Base-by-base conservation (phyloP, 2,888 invertebrate genomes). In the Orthosia gothica region DNA sequence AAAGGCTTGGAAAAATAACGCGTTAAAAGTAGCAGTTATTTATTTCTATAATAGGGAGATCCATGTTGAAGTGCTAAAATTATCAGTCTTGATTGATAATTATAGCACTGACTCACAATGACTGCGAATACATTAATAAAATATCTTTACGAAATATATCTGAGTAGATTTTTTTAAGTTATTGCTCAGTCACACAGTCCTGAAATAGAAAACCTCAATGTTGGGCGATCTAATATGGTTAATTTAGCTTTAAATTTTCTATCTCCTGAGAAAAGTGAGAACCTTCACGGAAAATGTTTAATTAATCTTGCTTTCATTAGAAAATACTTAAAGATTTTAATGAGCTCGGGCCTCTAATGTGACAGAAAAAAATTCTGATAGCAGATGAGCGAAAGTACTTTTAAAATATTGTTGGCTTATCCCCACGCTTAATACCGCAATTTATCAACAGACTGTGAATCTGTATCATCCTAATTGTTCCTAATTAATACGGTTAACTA, bases 401-500 rank as follows among this genome's bases (percentile, higher is more conserved):
- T 49, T 13, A 12, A 50, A 52, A 62, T 50, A 32, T n/a, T 1
- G 18, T 18, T 12, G 5, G 20, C 7, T 23, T 12, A 52, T 13
- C n/a, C 50, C 13, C 26, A 11, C 5, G 23, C 20, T 50, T n/a
- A 16, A 49, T 23, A 58, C 4, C 26, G 55, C 3, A 61, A 40
- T 23, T 45, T 67, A 70, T 66, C 13, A 72, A 70, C 65, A 45
- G 12, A 40, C 59, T 55, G 49, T 40, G 16, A 64, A 80, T 77
- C 64, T 63, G 64, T 79, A 78, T 68, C 68, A 61, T 64, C 73
- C 74, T 80, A 68, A 75, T 80, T 79, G 76, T 76, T 78, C 63
- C 59, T 79, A 81, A 85, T 88, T 83, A 88, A 87, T 74, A 71
- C 73, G 79, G 81, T 86, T 86, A 87, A 82, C 83, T 78, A 73